A percentile compares a stretch with the other conserved stretches of the same genome.
These are phyloP conservation scores for Diphyllodes magnificus DNA, from an alignment of 2,113 vertebrate species.

Conservation along the genomic window DNA sequence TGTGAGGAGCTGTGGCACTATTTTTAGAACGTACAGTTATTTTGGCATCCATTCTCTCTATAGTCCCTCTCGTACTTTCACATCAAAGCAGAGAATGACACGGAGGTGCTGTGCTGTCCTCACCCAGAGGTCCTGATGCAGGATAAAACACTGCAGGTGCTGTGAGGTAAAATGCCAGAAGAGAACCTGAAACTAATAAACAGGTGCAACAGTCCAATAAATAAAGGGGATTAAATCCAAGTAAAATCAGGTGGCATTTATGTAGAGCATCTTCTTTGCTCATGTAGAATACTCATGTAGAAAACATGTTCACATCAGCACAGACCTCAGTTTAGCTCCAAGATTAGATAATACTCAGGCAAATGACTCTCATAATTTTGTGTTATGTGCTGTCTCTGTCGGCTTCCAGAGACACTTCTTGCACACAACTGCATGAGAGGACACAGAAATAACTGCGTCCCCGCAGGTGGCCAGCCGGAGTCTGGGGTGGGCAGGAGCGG, in stretches of 20 bases:
- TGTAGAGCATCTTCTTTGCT: background rate
- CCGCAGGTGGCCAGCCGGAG: fast-evolving
- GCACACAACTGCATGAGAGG: background rate
- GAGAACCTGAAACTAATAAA: constrained; percentile 55
- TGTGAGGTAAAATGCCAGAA: background rate
- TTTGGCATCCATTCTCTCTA: background rate
- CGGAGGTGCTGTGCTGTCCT: background rate
- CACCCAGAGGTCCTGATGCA: background rate
- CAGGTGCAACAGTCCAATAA: constrained; percentile 12
- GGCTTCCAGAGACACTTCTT: background rate
- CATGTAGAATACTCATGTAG: background rate
- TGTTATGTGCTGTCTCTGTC: background rate
- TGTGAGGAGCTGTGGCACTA: background rate
- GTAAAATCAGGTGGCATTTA: constrained; percentile 46
- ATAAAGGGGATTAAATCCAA: constrained; percentile 52
- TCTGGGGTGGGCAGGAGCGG: fast-evolving
- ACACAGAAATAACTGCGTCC: background rate
- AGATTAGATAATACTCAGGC: background rate
- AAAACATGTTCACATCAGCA: background rate
- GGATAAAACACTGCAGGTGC: constrained; percentile 21
- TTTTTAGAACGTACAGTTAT: constrained; percentile 15
- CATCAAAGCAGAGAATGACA: background rate
- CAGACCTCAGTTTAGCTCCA: background rate
- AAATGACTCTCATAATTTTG: background rate
- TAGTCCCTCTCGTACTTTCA: background rate